Base-by-base conservation (phyloP, 53 echinoderm and acorn worm species). In the Luidia sarsii region DNA sequence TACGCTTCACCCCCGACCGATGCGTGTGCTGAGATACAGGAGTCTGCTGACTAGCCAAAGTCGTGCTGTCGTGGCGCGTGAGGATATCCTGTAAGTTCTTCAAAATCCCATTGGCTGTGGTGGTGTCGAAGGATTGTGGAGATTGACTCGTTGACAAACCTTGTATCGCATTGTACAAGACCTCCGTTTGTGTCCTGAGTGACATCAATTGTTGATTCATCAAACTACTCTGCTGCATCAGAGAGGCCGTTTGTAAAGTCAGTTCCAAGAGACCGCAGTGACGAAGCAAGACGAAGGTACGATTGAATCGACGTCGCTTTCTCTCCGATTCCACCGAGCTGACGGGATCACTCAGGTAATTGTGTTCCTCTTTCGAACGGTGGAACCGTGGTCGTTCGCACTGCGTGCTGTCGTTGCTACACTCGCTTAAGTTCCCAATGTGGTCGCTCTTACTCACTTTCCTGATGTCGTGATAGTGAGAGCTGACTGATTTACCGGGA, bases 261-360 rank as follows among this genome's bases (percentile, higher is more conserved):
- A 95, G 86, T 15, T 95, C 89, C 37, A 95, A 68, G 52, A 95
- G 86, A 8, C 95, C 95, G 50, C 95, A 92, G 31, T 95, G 80
- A 6, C 91, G 82, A 15, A 95, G 81, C 25, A 92, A 71, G 0
- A 85, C 74, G 57, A 95, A 92, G 10, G 95, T 95, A 11, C 95
- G 57, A 39, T 86, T 83, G 70, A 95, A 95, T 15, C 95, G 87
- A 36, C 85, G 86, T 46, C 92, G 53, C 54, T 95, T 95, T 4
- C 84, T 50, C 33, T 89, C 89, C 0, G 71, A 71, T 15, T 71
- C 54, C 21, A 24, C 34, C 6, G 52, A 33, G 10, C 71, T 51
- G 9, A 18, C 15, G 1, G 53, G 48, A 15, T 71, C 71, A 22
- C 53, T 34, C 3, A 23, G 4, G 25, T 34, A 51, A 34, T 11